These are phyloP conservation scores for Glossosoma conforme DNA, from an alignment of 1,140 invertebrate genomes.

Conservation along the genomic window DNA sequence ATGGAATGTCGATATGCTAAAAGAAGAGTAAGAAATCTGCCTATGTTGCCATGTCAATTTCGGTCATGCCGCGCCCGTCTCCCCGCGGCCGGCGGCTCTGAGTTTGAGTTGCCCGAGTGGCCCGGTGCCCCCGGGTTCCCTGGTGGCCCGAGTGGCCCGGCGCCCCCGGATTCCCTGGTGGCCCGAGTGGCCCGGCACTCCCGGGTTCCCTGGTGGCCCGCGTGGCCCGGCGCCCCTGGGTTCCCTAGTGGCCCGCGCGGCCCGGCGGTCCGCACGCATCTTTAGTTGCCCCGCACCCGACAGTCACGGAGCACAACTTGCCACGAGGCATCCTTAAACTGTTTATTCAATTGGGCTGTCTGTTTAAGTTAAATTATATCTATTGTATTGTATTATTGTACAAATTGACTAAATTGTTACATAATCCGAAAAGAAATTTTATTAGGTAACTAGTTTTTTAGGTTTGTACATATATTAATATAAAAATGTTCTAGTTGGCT, in stretches of 20 bases:
- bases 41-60: slow-evolving; percentile 30
- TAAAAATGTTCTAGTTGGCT: slow-evolving; percentile 32
- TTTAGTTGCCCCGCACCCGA: slow-evolving; percentile 14
- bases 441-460: slow-evolving; percentile 31
- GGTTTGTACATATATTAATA: slow-evolving; percentile 33
- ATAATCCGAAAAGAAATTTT: slow-evolving; percentile 27
- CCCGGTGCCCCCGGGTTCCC: background rate
- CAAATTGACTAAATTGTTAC: slow-evolving; percentile 32
- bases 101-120: background rate
- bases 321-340: slow-evolving; percentile 23
- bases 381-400: slow-evolving; percentile 28
- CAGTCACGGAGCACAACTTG: slow-evolving; percentile 25
- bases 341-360: slow-evolving; percentile 24
- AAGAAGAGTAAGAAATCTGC: slow-evolving; percentile 19
- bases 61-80: slow-evolving; percentile 24
- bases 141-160: slow-evolving; percentile 13
- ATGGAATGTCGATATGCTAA: slow-evolving; percentile 10
- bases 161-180: slow-evolving; percentile 1
- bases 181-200: background rate
- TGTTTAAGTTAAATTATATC: slow-evolving; percentile 25
- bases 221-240: background rate
- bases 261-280: slow-evolving; percentile 5
- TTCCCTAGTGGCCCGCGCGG: slow-evolving; percentile 13
- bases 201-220: background rate
- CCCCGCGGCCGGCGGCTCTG: slow-evolving; percentile 2